These are phyloP conservation scores for Apodemia zela DNA, from an alignment of 2,888 invertebrate species.

Conservation along the genomic window DNA sequence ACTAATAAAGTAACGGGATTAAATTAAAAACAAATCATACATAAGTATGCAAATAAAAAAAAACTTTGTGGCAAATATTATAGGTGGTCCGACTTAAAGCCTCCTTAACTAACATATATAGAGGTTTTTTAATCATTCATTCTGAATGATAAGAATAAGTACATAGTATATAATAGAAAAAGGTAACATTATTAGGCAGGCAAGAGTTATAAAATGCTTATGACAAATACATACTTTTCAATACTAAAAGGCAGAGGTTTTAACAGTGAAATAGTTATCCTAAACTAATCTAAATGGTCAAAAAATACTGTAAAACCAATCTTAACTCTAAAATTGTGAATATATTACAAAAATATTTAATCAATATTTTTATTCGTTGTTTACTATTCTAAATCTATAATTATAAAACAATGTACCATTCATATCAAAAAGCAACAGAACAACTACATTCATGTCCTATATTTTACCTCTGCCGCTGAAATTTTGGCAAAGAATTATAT, in stretches of 20 bases:
- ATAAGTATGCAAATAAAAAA: constrained; percentile 7
- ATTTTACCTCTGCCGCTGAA: constrained; percentile 29
- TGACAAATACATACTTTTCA: constrained; percentile 34
- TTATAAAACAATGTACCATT: constrained; percentile 31
- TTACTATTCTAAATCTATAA: constrained; percentile 38
- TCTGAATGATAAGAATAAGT: constrained; percentile 16
- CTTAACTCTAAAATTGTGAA: constrained; percentile 50
- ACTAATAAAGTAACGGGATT: constrained; percentile 39
- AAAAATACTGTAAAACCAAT: constrained; percentile 59
- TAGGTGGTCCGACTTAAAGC: constrained; percentile 62
- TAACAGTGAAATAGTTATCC: constrained; percentile 44
- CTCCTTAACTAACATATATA: constrained; percentile 36
- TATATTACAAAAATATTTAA: constrained; percentile 53
- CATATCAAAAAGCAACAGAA: constrained; percentile 17
- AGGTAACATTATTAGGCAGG: constrained; percentile 54
- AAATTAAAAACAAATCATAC: constrained; percentile 33
- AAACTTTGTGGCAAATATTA: constrained; percentile 25
- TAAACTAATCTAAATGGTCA: constrained; percentile 44
- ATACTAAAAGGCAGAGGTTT: constrained; percentile 54
- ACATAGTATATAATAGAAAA: constrained; percentile 22
- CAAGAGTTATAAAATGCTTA: constrained; percentile 54
- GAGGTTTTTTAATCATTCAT: constrained; percentile 19
- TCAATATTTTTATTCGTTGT: constrained; percentile 58
- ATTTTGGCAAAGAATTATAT: constrained; percentile 27
- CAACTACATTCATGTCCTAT: constrained; percentile 10